Conservation (phyloP, 2,888 invertebrate species). For the Calliopum simillimum region DNA sequence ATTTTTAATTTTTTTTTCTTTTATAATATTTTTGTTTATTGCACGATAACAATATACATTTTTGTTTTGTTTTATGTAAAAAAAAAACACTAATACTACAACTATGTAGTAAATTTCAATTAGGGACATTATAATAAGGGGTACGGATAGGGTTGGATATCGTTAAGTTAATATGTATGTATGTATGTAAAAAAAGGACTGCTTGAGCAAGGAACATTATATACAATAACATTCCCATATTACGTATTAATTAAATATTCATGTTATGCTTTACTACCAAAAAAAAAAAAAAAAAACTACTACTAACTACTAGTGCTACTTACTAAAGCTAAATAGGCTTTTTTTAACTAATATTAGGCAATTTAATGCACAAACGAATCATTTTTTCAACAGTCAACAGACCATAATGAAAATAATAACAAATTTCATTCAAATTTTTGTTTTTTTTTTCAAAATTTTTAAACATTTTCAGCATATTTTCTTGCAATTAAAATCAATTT, state of each 20-base stretch:
- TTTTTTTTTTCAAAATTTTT: slow-evolving; percentile 25
- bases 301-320: neutral
- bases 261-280: slow-evolving; percentile 5
- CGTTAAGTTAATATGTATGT: too few relatives aligned
- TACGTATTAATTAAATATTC: slow-evolving; percentile 18
- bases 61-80: slow-evolving; percentile 41
- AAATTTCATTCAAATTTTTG: slow-evolving; percentile 8
- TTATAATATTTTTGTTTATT: slow-evolving; percentile 58
- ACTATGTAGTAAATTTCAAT: slow-evolving; percentile 1
- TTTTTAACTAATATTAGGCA: slow-evolving; percentile 3
- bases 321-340: neutral
- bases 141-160: too few relatives aligned
- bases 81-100: slow-evolving; percentile 43
- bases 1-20: slow-evolving; percentile 24
- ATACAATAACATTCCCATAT: neutral
- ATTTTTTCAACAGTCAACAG: too few relatives aligned
- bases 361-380: too few relatives aligned
- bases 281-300: neutral
- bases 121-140: too few relatives aligned
- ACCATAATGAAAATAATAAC: too few relatives aligned
- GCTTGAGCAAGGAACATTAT: slow-evolving; percentile 26
- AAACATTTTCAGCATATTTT: slow-evolving; percentile 17
- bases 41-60: slow-evolving; percentile 63
- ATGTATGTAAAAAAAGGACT: neutral
- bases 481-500: slow-evolving; percentile 1